Base-by-base conservation (phyloP, 1,140 invertebrate species). In the Bombus cullumanus region DNA sequence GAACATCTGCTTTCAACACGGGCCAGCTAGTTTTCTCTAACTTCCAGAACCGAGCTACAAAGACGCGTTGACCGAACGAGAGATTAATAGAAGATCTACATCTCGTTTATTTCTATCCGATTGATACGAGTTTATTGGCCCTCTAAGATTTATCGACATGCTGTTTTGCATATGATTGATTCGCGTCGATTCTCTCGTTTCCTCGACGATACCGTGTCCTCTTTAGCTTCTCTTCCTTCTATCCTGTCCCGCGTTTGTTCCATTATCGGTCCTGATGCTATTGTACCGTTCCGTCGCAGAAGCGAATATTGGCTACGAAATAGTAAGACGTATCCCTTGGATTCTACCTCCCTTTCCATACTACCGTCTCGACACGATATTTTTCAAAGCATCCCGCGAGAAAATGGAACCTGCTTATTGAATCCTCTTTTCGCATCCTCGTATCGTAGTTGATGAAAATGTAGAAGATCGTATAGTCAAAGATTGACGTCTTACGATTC, bases 111-210 rank as follows among this genome's bases (percentile, higher is more conserved):
- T 85, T 85, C 83, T 66, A 72, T 37, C 87, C 91, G 92, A 93
- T 93, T 91, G 92, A 93, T 93, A 92, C 91, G 89, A 92, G 92
- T 93, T 93, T 92, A 93, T 93, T 91, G 89, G 77, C 72, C n/a
- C 71, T 81, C 28, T 64, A 79, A 76, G 87, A 91, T 92, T 92
- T 87, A 91, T 92, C 84, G 89, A 75, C 80, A 34, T 59, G 64
- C 78, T 79, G 78, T 77, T 91, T 91, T 92, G 88, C 86, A 83
- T 91, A 92, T 93, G 92, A 93, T 92, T 90, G 91, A 93, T 93
- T 92, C 69, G 81, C 81, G 59, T 41, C 81, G 87, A 88, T 80
- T 88, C 78, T 37, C 66, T 57, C 53, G 69, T 81, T 43, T 74
- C 78, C 59, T 22, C 39, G 31, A 22, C 68, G 68, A 53, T 53